Percentiles rank a stretch among this genome's conserved stretches.
Evolutionary conservation across 2,113 vertebrate species (phyloP).

Genomic region (Rhea pennata): DNA sequence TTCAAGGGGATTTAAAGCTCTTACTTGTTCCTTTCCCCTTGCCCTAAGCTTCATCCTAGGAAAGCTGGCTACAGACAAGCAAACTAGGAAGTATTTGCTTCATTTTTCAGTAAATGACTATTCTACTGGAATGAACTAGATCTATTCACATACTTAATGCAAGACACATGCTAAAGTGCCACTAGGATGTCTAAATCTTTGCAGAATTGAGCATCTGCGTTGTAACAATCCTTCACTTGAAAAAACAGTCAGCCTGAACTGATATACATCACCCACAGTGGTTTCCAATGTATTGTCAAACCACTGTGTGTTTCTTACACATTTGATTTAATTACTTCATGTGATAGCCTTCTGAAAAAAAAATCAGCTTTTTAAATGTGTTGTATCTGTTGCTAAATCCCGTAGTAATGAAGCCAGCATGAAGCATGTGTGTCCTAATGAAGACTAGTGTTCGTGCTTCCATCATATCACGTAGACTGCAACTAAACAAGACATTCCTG

Average conservation of each 20-base stretch:
- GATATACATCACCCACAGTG: not conserved
- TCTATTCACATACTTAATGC: not conserved
- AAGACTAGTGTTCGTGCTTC: not conserved
- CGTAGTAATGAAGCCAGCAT: not conserved
- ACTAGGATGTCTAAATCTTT: not conserved
- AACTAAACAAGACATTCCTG: not conserved
- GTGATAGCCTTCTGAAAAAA: not conserved
- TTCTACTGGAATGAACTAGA: not conserved
- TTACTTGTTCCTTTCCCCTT: not conserved
- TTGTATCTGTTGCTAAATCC: not conserved
- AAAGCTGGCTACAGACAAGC: not conserved
- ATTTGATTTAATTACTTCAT: slow-evolving; percentile 17
- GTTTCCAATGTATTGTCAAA: not conserved
- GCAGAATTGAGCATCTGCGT: not conserved
- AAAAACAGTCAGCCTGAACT: not conserved
- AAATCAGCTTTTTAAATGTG: not conserved
- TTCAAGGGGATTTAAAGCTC: not conserved
- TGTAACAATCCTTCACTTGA: not conserved
- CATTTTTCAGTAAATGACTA: not conserved
- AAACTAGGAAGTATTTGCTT: not conserved
- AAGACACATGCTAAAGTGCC: not conserved
- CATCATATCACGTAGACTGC: not conserved
- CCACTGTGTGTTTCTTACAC: not conserved
- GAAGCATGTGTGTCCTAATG: not conserved
- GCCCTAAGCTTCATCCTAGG: not conserved